phyloP scores from a whole-genome alignment of 2,113 vertebrate species.

The Erythrocercus mccallii region DNA sequence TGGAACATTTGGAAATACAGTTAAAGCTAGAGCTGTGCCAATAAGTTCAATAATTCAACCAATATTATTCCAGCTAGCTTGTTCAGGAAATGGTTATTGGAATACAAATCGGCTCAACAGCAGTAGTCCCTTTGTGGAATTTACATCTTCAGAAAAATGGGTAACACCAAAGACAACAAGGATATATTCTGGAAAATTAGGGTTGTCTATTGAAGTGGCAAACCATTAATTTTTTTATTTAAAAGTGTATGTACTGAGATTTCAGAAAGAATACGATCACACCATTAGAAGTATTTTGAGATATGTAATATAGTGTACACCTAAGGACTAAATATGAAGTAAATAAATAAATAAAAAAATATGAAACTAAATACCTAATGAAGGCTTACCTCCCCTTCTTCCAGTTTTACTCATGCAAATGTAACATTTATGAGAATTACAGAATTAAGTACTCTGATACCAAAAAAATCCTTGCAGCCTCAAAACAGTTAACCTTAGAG shows the following conservation, averaged over 20 bases:
- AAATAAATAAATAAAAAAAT: too few species aligned
- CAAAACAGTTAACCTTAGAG: background rate
- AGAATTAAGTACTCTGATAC: background rate
- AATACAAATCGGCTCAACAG: conserved; percentile 6
- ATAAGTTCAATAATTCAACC: conserved; percentile 67
- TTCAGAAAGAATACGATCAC: background rate
- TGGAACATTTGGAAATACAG: conserved; percentile 74
- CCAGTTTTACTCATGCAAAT: background rate
- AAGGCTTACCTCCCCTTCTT: background rate
- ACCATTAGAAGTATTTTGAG: background rate
- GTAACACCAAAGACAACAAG: background rate
- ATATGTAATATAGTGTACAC: background rate
- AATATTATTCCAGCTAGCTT: background rate
- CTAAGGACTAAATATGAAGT: background rate
- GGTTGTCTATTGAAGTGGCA: background rate
- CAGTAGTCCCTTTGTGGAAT: background rate
- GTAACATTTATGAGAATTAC: background rate
- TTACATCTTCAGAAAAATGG: background rate
- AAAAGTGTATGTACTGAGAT: too few species aligned
- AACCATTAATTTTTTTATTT: too few species aligned
- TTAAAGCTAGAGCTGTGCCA: conserved; percentile 83
- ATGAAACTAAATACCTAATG: background rate
- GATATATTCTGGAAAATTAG: background rate
- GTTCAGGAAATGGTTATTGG: background rate
- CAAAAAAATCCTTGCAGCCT: background rate